A percentile compares a stretch with the other conserved stretches of the same genome.
phyloP scores from a whole-genome alignment of 2,888 invertebrate genomes.

The Chironomus tentans region DNA sequence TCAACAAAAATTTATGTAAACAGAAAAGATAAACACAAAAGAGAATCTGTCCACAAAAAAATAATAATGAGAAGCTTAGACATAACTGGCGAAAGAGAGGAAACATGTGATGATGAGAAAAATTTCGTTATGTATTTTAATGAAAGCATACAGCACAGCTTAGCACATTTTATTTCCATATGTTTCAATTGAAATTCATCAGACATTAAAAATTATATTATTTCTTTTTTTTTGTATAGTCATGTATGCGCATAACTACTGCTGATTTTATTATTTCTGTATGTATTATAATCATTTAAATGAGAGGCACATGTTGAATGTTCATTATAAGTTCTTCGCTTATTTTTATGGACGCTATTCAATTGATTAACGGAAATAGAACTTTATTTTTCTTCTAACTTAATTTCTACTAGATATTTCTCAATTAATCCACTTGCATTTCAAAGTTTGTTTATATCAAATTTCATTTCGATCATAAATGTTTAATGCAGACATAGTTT shows the following conservation, averaged over 20 bases:
- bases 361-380: conserved; percentile 20
- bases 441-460: background rate
- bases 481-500: background rate
- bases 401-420: background rate
- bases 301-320: background rate
- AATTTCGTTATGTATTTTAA: background rate
- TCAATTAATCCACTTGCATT: background rate
- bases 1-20: no score
- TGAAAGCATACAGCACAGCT: background rate
- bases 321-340: background rate
- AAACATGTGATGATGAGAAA: background rate
- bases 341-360: background rate
- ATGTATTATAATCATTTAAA: background rate
- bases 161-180: background rate
- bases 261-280: background rate
- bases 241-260: background rate
- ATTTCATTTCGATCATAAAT: background rate
- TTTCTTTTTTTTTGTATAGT: background rate
- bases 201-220: background rate
- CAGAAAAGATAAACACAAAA: no score
- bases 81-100: no score
- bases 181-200: background rate
- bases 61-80: no score
- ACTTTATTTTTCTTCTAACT: background rate
- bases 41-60: no score